Evolutionary conservation across 2,113 vertebrate genomes (phyloP), one percentile per base, ranked within the genome.

Genomic region (Girardinichthys multiradiatus): DNA sequence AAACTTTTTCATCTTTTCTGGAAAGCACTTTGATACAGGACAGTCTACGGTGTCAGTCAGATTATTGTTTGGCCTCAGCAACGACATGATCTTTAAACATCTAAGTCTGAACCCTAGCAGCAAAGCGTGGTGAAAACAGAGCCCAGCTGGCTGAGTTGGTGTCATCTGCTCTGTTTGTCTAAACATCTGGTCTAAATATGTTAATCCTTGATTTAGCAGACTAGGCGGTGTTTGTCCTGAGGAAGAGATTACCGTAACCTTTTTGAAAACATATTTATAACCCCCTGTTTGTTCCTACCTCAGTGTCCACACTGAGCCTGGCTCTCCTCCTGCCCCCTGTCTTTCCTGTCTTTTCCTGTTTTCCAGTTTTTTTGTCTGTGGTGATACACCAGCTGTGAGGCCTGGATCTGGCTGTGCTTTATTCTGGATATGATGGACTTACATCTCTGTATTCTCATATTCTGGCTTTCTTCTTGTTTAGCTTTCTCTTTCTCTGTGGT

Each of bases 141-240:
- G 75, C 64, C 27, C 86, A 83, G 80, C 82, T 91, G 83, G 89
- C 85, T 70, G 72, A 82, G 72, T 80, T 80, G 8, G n/a, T 68
- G 77, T 79, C 81, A 75, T 76, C 82, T 84, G 81, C 76, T 74
- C 33, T 69, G 71, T 86, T 28, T 67, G 79, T 65, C 73, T 77
- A 26, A 68, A 60, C 74, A 68, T 82, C 70, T 80, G 74, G 76
- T 70, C 30, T 0, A 59, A 64, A 29, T 60, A 48, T 3, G 7
- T 66, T 60, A 57, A 70, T 24, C 45, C 27, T 15, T 2, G 30
- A 4, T 12, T 39, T 12, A 45, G 21, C 15, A n/a, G 61, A 10
- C 28, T 27, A 58, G 30, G 19, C 27, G 0, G 5, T 64, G 64
- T 79, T 73, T 68, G 45, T 59, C 51, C 65, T 64, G 51, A 57